phyloP scores from a whole-genome alignment of 2,113 vertebrate species.

The pig (Sus scrofa) region DNA sequence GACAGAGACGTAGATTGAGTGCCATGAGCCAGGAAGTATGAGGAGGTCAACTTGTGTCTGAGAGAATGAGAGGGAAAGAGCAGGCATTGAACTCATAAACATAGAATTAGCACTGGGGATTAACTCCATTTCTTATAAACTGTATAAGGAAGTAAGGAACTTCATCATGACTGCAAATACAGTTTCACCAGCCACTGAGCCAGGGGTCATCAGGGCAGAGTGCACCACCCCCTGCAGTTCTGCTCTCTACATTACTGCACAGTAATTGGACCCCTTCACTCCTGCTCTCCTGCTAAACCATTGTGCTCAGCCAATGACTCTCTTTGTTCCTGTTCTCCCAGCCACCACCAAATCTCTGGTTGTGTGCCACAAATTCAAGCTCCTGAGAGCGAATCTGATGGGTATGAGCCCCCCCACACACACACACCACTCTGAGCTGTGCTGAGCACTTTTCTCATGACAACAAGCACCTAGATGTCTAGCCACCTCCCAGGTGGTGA shows the following conservation, averaged over 20 bases:
- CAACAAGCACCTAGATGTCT: neutral
- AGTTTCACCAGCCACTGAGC: neutral
- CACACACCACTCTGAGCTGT: neutral
- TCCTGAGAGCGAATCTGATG: neutral
- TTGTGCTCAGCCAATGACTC: neutral
- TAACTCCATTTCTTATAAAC: neutral
- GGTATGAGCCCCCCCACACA: neutral
- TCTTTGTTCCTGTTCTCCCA: neutral
- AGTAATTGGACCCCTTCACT: neutral
- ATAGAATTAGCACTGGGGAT: neutral
- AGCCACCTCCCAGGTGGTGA: fast-evolving
- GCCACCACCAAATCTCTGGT: fast-evolving
- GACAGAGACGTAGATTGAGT: neutral
- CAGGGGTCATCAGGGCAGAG: neutral
- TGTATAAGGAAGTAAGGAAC: neutral
- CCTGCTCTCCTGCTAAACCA: neutral
- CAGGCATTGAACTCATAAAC: neutral
- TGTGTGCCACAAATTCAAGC: neutral
- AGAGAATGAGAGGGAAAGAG: neutral
- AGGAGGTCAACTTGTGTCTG: neutral
- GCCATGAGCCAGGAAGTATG: neutral
- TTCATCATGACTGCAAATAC: neutral
- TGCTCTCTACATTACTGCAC: too few relatives aligned
- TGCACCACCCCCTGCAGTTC: neutral
- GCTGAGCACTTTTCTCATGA: neutral